Evolutionary conservation across 2,888 invertebrate genomes (phyloP), one percentile per base, ranked within the genome.

Genomic region (Temnothorax rugatulus): DNA sequence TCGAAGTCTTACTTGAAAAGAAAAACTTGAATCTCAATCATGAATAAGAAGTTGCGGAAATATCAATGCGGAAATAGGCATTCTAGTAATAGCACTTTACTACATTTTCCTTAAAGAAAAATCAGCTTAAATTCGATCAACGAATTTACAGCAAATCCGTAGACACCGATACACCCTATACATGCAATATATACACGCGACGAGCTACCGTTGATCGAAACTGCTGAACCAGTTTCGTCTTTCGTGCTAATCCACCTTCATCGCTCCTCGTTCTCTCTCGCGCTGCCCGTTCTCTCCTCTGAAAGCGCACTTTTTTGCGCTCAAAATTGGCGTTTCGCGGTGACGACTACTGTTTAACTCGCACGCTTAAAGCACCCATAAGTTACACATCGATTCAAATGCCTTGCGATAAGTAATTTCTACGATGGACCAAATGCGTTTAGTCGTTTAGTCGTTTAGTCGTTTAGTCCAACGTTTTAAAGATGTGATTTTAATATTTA

Each of bases 221-320:
- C 90, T 87, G 91, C 90, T 91, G 92, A 91, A 93, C 92, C 93
- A 92, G 93, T 93, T 93, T 92, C 88, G 89, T 91, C 89, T 88
- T 91, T 92, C 90, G 87, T 89, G 91, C 91, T 91, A 91, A 91
- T 91, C 85, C 88, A 87, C 85, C 86, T 83, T 82, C 59, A 34
- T 64, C 59, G 25, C 52, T 68, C 50, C 41, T 38, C 61, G 7
- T 52, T 69, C 68, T 59, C 69, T 50, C 44, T 68, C 47, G 41
- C 68, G 44, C 38, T 64, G 44, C 74, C 44, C 57, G 44, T 66
- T 75, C 59, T 29, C 38, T 76, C 29, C n/a, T 54, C n/a, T 54
- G 34, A 73, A 74, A 79, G 64, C 75, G 59, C 52, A 41, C 77
- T 77, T 88, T 88, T 88, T 88, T 88, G 61, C 84, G 81, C 81